Percentiles rank a stretch among this genome's conserved stretches.
phyloP scores from a whole-genome alignment of 2,797 vertebrate species.

The Sciurus carolinensis region DNA sequence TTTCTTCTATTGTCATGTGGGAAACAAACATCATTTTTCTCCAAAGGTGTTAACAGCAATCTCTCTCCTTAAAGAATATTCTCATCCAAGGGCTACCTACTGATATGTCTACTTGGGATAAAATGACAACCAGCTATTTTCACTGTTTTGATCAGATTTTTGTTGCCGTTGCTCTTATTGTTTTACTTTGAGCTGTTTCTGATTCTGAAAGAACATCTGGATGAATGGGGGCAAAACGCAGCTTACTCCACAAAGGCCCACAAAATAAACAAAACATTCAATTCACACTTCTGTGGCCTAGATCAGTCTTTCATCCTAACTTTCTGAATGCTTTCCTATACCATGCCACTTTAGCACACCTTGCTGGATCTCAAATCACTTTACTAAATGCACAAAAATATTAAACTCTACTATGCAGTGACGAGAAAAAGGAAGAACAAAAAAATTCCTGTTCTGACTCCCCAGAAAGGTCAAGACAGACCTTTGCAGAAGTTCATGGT shows the following conservation, averaged over 20 bases:
- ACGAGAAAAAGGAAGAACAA: background rate
- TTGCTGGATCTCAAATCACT: conserved; percentile 24
- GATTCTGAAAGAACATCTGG: conserved; percentile 26
- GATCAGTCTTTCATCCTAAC: background rate
- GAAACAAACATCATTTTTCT: background rate
- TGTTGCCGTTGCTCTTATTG: background rate
- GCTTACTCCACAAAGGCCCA: background rate
- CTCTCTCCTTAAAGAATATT: background rate
- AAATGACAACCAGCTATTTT: background rate
- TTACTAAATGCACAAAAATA: conserved; percentile 56
- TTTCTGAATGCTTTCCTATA: conserved; percentile 23
- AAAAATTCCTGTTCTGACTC: background rate
- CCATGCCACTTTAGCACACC: background rate
- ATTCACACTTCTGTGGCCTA: background rate
- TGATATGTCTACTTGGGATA: background rate
- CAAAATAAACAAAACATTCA: conserved; percentile 6
- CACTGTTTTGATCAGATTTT: background rate
- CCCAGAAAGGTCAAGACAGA: background rate
- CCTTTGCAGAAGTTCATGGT: background rate
- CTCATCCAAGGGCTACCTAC: background rate
- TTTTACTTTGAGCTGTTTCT: background rate
- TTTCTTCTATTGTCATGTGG: background rate
- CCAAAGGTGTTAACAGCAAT: conserved; percentile 1
- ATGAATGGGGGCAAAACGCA: background rate
- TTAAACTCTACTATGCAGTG: background rate